A percentile compares a stretch with the other conserved stretches of the same genome.
These are phyloP conservation scores for Pleuronectes platessa DNA, from an alignment of 2,113 vertebrate species.

Conservation along the genomic window DNA sequence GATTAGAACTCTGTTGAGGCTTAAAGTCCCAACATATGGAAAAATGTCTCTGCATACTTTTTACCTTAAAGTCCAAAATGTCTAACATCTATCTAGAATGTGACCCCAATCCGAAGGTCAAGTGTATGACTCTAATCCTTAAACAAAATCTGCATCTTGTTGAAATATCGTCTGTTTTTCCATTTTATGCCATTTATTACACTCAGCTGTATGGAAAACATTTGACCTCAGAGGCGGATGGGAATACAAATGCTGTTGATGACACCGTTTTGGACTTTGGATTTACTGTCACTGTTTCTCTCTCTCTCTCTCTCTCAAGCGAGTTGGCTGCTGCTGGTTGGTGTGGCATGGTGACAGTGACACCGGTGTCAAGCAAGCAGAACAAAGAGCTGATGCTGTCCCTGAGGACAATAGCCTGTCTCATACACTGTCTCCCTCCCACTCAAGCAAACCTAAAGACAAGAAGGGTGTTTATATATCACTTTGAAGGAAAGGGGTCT, in stretches of 20 bases:
- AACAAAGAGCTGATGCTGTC: slow-evolving; percentile 69
- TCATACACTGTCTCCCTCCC: slow-evolving; percentile 39
- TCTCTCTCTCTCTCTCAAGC: slow-evolving; percentile 16
- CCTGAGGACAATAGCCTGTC: slow-evolving; percentile 62
- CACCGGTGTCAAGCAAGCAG: slow-evolving; percentile 57
- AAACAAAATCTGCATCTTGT: no score
- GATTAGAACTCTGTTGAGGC: no score
- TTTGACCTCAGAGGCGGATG: slow-evolving; percentile 10
- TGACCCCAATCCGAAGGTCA: slow-evolving; percentile 12
- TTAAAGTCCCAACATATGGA: neutral
- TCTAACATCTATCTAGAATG: neutral
- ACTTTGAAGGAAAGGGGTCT: slow-evolving; percentile 19
- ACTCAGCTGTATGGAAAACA: neutral
- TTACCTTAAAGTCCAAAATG: neutral
- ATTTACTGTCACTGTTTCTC: neutral
- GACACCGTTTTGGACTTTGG: slow-evolving; percentile 23
- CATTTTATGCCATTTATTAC: slow-evolving; percentile 16
- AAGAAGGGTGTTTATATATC: slow-evolving; percentile 23
- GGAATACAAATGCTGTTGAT: slow-evolving; percentile 15
- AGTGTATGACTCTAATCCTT: neutral
- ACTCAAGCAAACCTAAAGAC: slow-evolving; percentile 21
- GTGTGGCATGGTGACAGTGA: slow-evolving; percentile 59
- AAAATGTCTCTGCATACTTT: neutral
- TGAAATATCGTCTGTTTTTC: neutral
- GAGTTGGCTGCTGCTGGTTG: slow-evolving; percentile 24